phyloP scores from a whole-genome alignment of 2,113 vertebrate genomes.

The Microcebus murinus region DNA sequence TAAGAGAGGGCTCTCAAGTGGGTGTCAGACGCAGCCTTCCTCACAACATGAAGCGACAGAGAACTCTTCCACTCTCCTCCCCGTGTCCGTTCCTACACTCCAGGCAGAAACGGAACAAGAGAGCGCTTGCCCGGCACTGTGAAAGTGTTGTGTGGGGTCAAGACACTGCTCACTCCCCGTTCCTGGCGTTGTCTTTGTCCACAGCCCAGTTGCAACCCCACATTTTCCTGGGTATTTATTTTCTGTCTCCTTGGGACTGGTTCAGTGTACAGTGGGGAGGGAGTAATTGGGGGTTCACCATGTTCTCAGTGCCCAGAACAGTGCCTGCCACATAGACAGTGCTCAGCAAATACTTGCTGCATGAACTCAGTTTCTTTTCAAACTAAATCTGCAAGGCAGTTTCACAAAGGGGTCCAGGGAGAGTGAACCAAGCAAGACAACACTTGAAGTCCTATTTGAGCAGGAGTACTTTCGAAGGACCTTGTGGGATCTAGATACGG shows the following conservation, averaged over 20 bases:
- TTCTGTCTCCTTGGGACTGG: background rate
- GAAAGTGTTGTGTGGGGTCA: background rate
- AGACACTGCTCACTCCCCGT: background rate
- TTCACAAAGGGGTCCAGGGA: background rate
- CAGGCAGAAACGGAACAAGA: background rate
- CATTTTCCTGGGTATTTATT: background rate
- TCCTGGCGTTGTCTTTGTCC: background rate
- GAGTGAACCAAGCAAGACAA: background rate
- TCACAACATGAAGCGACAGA: background rate
- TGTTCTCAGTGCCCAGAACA: background rate
- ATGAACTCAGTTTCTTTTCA: background rate
- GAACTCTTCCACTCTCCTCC: background rate
- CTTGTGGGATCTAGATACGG: background rate
- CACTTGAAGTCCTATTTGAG: background rate
- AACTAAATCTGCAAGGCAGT: background rate
- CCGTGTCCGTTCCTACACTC: background rate
- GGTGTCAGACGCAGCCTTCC: background rate
- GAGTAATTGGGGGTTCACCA: background rate
- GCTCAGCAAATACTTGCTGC: background rate
- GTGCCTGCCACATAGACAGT: background rate
- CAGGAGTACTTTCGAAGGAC: background rate
- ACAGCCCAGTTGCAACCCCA: background rate
- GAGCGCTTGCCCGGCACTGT: background rate
- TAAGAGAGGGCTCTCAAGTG: background rate
- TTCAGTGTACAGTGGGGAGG: rapidly evolving